These are phyloP conservation scores for Eupeodes latifasciatus DNA, from an alignment of 2,888 invertebrate species.

Conservation along the genomic window DNA sequence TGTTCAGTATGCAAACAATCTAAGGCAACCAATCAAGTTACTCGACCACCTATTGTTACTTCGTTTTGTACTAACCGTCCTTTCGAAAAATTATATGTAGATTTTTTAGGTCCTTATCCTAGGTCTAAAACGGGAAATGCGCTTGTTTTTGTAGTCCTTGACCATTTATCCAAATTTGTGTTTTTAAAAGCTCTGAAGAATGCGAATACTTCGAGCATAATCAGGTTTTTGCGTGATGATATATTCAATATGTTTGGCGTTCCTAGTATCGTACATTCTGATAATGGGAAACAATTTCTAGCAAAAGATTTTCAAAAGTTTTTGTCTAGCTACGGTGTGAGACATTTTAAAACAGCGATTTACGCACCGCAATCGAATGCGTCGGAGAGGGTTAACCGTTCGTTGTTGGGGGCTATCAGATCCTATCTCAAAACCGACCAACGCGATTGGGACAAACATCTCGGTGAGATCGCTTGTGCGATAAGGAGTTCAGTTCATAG, in stretches of 20 bases:
- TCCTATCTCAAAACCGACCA: constrained; percentile 64
- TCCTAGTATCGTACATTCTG: constrained; percentile 18
- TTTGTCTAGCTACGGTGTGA: not conserved
- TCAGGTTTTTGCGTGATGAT: not conserved
- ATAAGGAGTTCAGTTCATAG: no score
- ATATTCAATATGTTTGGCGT: constrained; percentile 36
- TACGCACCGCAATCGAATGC: constrained; percentile 25
- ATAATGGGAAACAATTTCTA: no score
- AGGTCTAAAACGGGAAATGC: not conserved
- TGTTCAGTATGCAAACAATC: constrained; percentile 23
- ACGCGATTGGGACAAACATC: constrained; percentile 62
- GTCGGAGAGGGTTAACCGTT: constrained; percentile 79
- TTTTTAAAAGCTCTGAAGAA: not conserved
- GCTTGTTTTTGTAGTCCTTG: not conserved
- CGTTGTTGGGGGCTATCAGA: constrained; percentile 78
- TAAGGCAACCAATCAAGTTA: constrained; percentile 2
- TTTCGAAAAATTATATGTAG: constrained; percentile 3
- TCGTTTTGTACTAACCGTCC: not conserved
- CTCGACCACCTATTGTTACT: not conserved
- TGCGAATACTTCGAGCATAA: not conserved
- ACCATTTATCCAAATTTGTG: not conserved
- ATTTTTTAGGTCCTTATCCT: constrained; percentile 9
- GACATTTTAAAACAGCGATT: constrained; percentile 56
- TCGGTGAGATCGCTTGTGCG: constrained; percentile 4
- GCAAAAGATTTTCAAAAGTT: no score